These are phyloP conservation scores for Nothobranchius kuhntae DNA, from an alignment of 2,113 vertebrate species.

Conservation along the genomic window DNA sequence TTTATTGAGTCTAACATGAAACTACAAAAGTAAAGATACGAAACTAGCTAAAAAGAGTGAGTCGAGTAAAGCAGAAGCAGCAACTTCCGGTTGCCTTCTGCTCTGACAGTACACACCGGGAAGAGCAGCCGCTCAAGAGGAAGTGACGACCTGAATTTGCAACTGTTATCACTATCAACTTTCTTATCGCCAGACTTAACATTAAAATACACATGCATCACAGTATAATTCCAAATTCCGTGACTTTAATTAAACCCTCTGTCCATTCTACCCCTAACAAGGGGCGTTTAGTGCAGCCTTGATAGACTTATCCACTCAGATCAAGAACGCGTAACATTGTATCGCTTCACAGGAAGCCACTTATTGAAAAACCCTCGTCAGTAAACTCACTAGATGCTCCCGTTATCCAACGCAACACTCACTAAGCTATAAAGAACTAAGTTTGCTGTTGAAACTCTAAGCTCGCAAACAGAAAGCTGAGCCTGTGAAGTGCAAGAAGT, in stretches of 20 bases:
- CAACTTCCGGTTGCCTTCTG: constrained; percentile 40
- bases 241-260: rapidly evolving
- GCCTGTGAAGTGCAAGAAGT: constrained; percentile 45
- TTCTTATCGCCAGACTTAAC: constrained; percentile 30
- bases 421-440: neutral
- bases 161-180: constrained; percentile 69
- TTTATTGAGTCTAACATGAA: rapidly evolving
- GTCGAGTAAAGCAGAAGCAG: neutral
- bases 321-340: constrained; percentile 79
- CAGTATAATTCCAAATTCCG: neutral
- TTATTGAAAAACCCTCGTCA: neutral
- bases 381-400: neutral
- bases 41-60: neutral
- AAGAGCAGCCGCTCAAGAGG: constrained; percentile 57
- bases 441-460: neutral
- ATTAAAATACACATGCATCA: neutral
- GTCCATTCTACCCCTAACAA: rapidly evolving
- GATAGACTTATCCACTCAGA: constrained; percentile 17
- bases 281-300: neutral
- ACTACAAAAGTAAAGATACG: no score
- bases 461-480: neutral
- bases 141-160: constrained; percentile 74
- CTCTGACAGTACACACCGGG: constrained; percentile 39
- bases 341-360: constrained; percentile 60
- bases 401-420: neutral